phyloP scores from a whole-genome alignment of 2,888 invertebrate species.

The Pseudococcus viburni region DNA sequence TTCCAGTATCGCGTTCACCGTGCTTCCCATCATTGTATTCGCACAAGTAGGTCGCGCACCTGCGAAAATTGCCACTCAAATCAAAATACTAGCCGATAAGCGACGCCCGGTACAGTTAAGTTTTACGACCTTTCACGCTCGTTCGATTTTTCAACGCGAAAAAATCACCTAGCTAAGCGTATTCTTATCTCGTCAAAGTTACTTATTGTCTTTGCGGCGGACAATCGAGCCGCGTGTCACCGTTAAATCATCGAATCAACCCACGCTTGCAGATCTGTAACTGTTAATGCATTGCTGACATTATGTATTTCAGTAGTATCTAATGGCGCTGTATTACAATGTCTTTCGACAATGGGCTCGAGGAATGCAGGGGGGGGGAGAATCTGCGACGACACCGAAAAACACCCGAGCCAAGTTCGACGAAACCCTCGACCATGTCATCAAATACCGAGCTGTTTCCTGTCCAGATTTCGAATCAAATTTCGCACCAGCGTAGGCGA shows the following conservation, averaged over 20 bases:
- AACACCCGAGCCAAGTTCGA: not conserved
- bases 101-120: conserved; percentile 45
- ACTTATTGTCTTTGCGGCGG: conserved; percentile 12
- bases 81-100: not conserved
- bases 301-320: conserved; percentile 7
- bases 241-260: conserved; percentile 49
- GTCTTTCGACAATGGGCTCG: not conserved
- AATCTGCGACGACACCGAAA: not conserved
- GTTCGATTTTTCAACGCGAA: not conserved
- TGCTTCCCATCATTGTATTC: conserved; percentile 52
- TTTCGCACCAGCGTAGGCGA: not conserved
- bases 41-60: conserved; percentile 49
- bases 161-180: conserved; percentile 45
- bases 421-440: not conserved
- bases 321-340: conserved; percentile 25
- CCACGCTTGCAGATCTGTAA: conserved; percentile 45
- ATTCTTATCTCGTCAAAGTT: conserved; percentile 47
- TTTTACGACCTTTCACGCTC: conserved; percentile 26
- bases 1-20: not conserved
- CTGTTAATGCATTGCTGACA: conserved; percentile 48
- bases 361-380: not conserved
- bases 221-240: conserved; percentile 53
- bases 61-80: conserved; percentile 35
- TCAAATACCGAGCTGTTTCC: conserved; percentile 34
- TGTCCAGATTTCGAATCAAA: not conserved